These are phyloP conservation scores for Drosophila repleta DNA, from an alignment of 1,140 invertebrate genomes.

Conservation along the genomic window DNA sequence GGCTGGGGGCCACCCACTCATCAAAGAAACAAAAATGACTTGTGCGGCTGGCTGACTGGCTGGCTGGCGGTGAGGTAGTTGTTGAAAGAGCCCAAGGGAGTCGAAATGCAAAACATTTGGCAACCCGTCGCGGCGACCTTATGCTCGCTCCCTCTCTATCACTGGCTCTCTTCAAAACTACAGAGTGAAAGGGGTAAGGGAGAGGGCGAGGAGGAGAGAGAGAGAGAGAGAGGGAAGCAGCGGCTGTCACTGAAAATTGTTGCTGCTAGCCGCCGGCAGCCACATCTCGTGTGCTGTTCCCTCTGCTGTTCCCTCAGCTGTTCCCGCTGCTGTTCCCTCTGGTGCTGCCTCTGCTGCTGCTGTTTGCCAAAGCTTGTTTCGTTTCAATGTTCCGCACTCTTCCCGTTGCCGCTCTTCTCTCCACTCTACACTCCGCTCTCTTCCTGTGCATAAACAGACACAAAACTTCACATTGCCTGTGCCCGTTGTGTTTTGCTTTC, in stretches of 20 bases:
- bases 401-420: neutral
- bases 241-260: conserved; percentile 43
- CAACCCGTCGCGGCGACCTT: conserved; percentile 39
- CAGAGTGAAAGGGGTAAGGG: neutral
- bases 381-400: conserved; percentile 1
- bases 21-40: conserved; percentile 4
- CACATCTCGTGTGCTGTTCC: conserved; percentile 35
- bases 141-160: conserved; percentile 6
- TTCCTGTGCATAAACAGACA: conserved; percentile 24
- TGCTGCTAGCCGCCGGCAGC: conserved; percentile 37
- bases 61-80: neutral
- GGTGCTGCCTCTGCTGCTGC: conserved; percentile 1
- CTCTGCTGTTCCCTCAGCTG: neutral
- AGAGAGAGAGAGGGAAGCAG: neutral
- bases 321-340: conserved; percentile 4
- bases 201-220: neutral
- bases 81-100: conserved; percentile 11
- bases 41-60: neutral
- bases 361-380: conserved; percentile 41
- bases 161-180: conserved; percentile 8
- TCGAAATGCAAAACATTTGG: conserved; percentile 43
- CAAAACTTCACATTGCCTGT: conserved; percentile 36
- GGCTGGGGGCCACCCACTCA: conserved; percentile 17
- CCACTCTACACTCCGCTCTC: neutral
- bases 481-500: conserved; percentile 39